phyloP scores from a whole-genome alignment of 2,113 vertebrate genomes.

The Campylorhamphus procurvoides region DNA sequence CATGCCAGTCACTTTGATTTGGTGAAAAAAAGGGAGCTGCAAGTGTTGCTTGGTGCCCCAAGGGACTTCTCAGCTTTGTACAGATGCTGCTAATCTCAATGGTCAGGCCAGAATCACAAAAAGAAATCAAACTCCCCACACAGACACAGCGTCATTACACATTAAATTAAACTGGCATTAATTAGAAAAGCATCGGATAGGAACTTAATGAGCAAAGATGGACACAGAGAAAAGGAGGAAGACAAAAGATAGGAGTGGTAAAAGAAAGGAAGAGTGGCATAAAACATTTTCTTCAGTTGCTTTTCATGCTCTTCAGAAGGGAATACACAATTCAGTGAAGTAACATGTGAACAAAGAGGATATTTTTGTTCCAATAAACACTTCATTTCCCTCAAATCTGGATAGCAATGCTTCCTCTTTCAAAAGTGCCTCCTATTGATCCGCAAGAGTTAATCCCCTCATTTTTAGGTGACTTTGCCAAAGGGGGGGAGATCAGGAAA shows the following conservation, averaged over 20 bases:
- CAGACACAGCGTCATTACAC: neutral
- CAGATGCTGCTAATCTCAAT: conserved; percentile 14
- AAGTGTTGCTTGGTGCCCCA: conserved; percentile 4
- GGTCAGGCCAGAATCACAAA: neutral
- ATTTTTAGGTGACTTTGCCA: conserved; percentile 26
- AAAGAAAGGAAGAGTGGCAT: conserved; percentile 27
- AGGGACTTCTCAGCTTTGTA: neutral
- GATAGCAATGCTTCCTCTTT: conserved; percentile 61
- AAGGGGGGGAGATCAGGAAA: neutral
- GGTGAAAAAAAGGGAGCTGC: neutral
- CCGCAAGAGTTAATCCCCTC: conserved; percentile 46
- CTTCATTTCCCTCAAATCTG: conserved; percentile 63
- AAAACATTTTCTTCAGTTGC: conserved; percentile 45
- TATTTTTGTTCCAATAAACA: conserved; percentile 66
- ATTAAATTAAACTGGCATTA: conserved; percentile 42
- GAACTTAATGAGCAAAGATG: conserved; percentile 34
- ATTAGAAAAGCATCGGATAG: conserved; percentile 37
- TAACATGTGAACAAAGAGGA: conserved; percentile 54
- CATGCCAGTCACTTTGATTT: neutral
- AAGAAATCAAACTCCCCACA: conserved; percentile 21
- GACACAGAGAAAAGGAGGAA: conserved; percentile 20
- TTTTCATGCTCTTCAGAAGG: conserved; percentile 48
- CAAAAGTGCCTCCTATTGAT: conserved; percentile 57
- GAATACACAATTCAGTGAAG: conserved; percentile 52
- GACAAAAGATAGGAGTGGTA: neutral